A percentile compares a stretch with the other conserved stretches of the same genome.
phyloP scores from a whole-genome alignment of 2,888 invertebrate genomes.

The Eumerus sabulonum region DNA sequence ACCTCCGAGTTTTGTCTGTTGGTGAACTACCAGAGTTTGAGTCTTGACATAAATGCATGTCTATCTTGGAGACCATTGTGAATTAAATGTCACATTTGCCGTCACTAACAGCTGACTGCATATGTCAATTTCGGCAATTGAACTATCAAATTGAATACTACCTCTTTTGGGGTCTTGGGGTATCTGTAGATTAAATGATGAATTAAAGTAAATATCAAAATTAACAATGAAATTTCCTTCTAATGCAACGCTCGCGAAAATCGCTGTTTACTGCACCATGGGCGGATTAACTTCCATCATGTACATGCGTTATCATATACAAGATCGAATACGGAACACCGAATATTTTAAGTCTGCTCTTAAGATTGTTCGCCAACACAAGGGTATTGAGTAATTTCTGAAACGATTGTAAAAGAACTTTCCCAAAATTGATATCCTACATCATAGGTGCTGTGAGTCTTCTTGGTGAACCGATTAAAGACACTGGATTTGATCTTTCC shows the following conservation, averaged over 20 bases:
- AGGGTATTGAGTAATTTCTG: constrained; percentile 69
- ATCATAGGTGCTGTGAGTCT: constrained; percentile 81
- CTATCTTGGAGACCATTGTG: too few relatives aligned
- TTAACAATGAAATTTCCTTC: constrained; percentile 75
- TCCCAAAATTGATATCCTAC: neutral
- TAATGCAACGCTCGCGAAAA: constrained; percentile 82
- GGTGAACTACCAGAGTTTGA: too few relatives aligned
- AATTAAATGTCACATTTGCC: too few relatives aligned
- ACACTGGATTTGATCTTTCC: constrained; percentile 82
- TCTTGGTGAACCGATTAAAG: constrained; percentile 87
- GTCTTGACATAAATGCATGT: too few relatives aligned
- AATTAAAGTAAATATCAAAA: constrained; percentile 9
- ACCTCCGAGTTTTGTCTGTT: too few relatives aligned
- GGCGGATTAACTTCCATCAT: constrained; percentile 76
- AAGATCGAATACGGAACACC: constrained; percentile 81
- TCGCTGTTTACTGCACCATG: constrained; percentile 84
- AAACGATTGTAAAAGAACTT: neutral
- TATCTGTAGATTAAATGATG: too few relatives aligned
- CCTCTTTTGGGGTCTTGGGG: too few relatives aligned
- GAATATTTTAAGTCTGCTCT: constrained; percentile 84
- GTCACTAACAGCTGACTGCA: too few relatives aligned
- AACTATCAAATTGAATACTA: too few relatives aligned
- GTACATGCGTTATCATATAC: constrained; percentile 79
- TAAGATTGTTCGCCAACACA: constrained; percentile 80
- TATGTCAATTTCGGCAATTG: too few relatives aligned